phyloP scores from a whole-genome alignment of 2,797 vertebrate species.

The Spinus olivaceus region DNA sequence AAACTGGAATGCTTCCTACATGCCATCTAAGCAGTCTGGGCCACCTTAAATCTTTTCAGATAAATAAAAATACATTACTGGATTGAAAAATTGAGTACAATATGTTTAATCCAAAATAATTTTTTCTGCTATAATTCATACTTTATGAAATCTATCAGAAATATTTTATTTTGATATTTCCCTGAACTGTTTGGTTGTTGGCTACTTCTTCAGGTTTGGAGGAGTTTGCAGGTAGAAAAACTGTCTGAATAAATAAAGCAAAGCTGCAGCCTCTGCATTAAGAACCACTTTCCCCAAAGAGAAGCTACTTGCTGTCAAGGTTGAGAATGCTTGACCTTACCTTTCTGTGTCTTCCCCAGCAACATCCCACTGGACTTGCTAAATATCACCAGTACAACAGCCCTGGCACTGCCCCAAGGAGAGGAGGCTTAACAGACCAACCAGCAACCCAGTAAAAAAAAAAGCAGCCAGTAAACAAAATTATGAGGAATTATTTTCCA shows the following conservation, averaged over 20 bases:
- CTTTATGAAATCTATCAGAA: slow-evolving; percentile 48
- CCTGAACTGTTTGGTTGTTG: slow-evolving; percentile 10
- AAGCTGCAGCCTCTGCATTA: neutral
- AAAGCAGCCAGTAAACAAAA: slow-evolving; percentile 57
- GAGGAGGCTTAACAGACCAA: slow-evolving; percentile 33
- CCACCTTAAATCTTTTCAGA: slow-evolving; percentile 54
- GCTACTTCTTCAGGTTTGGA: neutral
- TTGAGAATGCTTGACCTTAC: slow-evolving; percentile 30
- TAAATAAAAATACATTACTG: slow-evolving; percentile 33
- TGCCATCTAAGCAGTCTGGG: slow-evolving; percentile 40
- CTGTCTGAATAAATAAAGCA: slow-evolving; percentile 53
- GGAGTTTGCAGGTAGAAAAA: slow-evolving; percentile 4
- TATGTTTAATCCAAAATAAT: slow-evolving; percentile 53
- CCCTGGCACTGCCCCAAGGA: neutral
- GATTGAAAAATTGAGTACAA: slow-evolving; percentile 36
- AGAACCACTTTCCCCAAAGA: slow-evolving; percentile 21
- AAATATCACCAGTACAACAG: slow-evolving; percentile 21
- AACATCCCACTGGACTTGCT: neutral
- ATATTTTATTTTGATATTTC: slow-evolving; percentile 27
- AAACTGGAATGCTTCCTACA: slow-evolving; percentile 35
- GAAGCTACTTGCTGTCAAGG: slow-evolving; percentile 7
- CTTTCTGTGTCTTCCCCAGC: neutral
- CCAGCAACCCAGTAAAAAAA: neutral
- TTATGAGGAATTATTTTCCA: slow-evolving; percentile 5
- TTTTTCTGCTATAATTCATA: slow-evolving; percentile 19